Evolutionary conservation across 1,140 invertebrate genomes (phyloP).

Genomic region (Apis florea): DNA sequence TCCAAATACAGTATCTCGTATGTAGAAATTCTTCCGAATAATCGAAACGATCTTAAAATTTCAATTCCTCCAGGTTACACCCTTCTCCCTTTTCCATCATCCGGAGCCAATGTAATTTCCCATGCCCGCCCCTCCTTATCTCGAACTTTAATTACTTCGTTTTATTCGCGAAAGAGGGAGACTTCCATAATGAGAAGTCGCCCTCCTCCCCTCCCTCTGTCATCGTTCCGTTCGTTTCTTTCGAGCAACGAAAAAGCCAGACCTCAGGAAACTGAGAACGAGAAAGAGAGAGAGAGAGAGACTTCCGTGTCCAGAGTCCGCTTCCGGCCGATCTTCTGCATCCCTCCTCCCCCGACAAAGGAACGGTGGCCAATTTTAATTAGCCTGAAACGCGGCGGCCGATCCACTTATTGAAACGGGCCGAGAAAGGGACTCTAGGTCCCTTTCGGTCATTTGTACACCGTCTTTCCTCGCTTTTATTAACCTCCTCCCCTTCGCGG

Average conservation of each 20-base stretch:
- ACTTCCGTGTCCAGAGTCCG: slow-evolving; percentile 7
- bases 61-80: slow-evolving; percentile 37
- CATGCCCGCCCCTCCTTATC: slow-evolving; percentile 46
- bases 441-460: slow-evolving; percentile 52
- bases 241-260: background rate
- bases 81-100: slow-evolving; percentile 9
- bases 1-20: no score
- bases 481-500: slow-evolving; percentile 26
- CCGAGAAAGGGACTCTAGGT: slow-evolving; percentile 1
- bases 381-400: slow-evolving; percentile 49
- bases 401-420: slow-evolving; percentile 54
- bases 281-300: background rate
- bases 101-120: slow-evolving; percentile 54
- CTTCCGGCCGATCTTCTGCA: background rate
- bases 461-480: slow-evolving; percentile 52
- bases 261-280: background rate
- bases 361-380: slow-evolving; percentile 48
- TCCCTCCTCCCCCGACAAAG: background rate
- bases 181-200: slow-evolving; percentile 57
- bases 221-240: slow-evolving; percentile 32
- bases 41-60: slow-evolving; percentile 37
- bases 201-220: slow-evolving; percentile 29
- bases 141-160: slow-evolving; percentile 66
- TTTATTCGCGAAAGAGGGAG: slow-evolving; percentile 58
- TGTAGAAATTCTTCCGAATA: background rate